Evolutionary conservation across 2,888 invertebrate species (phyloP).

Genomic region (Drosophila mulleri): DNA sequence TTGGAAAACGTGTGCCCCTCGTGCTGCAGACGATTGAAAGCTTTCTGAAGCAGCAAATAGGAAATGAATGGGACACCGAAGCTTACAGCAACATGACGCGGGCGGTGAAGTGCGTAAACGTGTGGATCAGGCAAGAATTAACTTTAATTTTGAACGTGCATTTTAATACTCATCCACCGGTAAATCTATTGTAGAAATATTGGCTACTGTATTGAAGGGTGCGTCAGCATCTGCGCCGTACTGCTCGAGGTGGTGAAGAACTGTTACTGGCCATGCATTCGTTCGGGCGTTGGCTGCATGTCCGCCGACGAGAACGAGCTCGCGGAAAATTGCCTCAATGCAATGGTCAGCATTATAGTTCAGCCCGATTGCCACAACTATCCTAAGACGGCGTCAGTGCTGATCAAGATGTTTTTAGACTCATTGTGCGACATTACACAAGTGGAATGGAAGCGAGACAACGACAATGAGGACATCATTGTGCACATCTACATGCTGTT

Average conservation of each 20-base stretch:
- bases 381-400: constrained; percentile 86
- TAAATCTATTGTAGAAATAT: constrained; percentile 69
- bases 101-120: constrained; percentile 86
- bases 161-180: background rate
- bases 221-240: constrained; percentile 83
- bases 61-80: constrained; percentile 83
- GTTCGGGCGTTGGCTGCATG: constrained; percentile 86
- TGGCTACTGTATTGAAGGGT: constrained; percentile 83
- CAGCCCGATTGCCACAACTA: constrained; percentile 88
- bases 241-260: constrained; percentile 85
- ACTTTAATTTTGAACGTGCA: background rate
- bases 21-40: constrained; percentile 83
- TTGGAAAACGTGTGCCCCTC: constrained; percentile 81
- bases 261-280: constrained; percentile 84
- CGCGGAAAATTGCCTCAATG: constrained; percentile 88
- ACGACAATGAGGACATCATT: constrained; percentile 87
- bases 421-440: constrained; percentile 87
- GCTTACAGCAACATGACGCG: constrained; percentile 86
- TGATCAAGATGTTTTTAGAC: constrained; percentile 87
- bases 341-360: constrained; percentile 86
- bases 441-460: constrained; percentile 85
- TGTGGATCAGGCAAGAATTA: constrained; percentile 87
- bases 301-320: constrained; percentile 87
- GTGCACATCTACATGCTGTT: constrained; percentile 89
- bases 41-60: constrained; percentile 81